Evolutionary conservation across 2,113 vertebrate genomes (phyloP).

Genomic region (Cynopterus brachyotis): DNA sequence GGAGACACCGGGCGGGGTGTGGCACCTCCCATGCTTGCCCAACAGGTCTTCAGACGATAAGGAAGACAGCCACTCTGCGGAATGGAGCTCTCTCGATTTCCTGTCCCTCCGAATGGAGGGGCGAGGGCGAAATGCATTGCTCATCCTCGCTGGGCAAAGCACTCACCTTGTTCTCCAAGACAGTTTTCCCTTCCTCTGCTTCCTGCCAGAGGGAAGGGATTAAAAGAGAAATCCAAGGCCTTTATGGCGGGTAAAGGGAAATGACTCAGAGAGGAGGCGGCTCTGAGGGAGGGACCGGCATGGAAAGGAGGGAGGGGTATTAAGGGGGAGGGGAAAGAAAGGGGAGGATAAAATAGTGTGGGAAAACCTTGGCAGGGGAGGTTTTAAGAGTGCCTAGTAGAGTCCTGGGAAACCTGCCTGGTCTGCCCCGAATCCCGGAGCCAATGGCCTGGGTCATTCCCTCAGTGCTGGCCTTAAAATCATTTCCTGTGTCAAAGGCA

Average conservation of each 20-base stretch:
- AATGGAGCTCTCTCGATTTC: background rate
- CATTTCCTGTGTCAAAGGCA: background rate
- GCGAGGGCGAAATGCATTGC: background rate
- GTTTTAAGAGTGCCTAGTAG: background rate
- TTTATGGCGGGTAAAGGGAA: background rate
- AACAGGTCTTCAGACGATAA: too few relatives aligned
- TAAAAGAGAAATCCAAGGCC: background rate
- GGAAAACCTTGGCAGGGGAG: background rate
- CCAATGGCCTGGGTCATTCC: background rate
- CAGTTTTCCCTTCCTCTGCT: background rate
- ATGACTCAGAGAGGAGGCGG: slow-evolving; percentile 19
- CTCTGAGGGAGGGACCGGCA: background rate
- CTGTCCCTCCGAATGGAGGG: background rate
- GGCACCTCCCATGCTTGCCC: background rate
- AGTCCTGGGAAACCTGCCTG: background rate
- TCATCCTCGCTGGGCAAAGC: background rate
- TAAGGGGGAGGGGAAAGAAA: background rate
- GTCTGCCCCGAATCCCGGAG: background rate
- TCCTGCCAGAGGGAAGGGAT: background rate
- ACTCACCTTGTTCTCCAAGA: slow-evolving; percentile 4
- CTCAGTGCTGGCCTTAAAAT: background rate
- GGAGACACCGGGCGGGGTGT: background rate
- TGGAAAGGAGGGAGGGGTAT: background rate
- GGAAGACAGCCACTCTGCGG: rapidly evolving
- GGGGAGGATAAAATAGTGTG: background rate